Conservation (phyloP, 2,888 invertebrate genomes). For the Drosophila vallismaia region DNA sequence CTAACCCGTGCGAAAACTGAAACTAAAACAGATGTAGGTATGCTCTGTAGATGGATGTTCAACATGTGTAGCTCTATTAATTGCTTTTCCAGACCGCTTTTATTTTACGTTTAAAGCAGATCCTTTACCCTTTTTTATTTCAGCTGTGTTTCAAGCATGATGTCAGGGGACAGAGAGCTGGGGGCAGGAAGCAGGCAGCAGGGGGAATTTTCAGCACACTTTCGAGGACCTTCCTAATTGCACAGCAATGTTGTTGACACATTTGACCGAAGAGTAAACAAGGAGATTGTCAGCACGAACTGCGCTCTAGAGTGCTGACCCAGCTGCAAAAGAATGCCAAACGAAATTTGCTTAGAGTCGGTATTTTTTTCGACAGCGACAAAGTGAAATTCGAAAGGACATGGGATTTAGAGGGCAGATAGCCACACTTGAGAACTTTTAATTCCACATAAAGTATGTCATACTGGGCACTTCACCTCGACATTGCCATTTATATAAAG, state of each 20-base stretch:
- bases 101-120: constrained; percentile 4
- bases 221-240: constrained; percentile 58
- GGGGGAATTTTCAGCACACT: neutral
- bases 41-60: constrained; percentile 26
- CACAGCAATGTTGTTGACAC: constrained; percentile 59
- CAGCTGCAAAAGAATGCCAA: constrained; percentile 39
- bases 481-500: neutral
- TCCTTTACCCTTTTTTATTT: neutral
- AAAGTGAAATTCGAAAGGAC: constrained; percentile 11
- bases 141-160: neutral
- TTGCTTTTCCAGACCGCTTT: constrained; percentile 17
- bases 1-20: constrained; percentile 30
- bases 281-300: constrained; percentile 46
- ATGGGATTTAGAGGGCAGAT: neutral
- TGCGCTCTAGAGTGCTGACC: constrained; percentile 49
- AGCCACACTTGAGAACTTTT: constrained; percentile 3
- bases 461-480: neutral
- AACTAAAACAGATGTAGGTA: constrained; percentile 36
- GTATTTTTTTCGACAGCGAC: constrained; percentile 14
- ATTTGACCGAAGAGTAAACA: constrained; percentile 40
- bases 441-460: neutral
- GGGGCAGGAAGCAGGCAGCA: neutral
- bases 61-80: constrained; percentile 44
- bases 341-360: constrained; percentile 46
- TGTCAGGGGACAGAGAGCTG: too few relatives aligned